These are phyloP conservation scores for Drymodes brunneopygia DNA, from an alignment of 2,113 vertebrate genomes.

Conservation along the genomic window DNA sequence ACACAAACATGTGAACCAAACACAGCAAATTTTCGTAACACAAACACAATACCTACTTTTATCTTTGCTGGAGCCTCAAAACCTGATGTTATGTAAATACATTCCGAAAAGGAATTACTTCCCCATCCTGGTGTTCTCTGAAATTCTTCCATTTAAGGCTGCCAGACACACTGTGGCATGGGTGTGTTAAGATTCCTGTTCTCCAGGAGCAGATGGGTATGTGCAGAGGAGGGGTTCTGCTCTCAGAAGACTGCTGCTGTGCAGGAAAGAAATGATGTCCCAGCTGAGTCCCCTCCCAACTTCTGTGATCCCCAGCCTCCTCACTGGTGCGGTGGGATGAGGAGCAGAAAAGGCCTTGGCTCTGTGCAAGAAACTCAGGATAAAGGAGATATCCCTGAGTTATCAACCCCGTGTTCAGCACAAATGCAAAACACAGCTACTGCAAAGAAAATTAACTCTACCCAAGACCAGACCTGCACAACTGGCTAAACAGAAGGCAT, in stretches of 20 bases:
- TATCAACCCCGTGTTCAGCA: neutral
- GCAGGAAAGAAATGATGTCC: neutral
- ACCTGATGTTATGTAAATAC: neutral
- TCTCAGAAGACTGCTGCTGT: neutral
- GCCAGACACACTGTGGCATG: neutral
- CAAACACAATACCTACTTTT: neutral
- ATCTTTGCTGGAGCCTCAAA: neutral
- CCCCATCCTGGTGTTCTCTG: neutral
- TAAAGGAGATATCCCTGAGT: neutral
- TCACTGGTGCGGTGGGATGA: neutral
- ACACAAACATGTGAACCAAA: neutral
- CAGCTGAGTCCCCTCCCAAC: fast-evolving
- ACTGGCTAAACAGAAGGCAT: neutral
- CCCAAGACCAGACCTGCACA: neutral
- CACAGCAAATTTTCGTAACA: neutral
- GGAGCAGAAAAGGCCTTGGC: neutral
- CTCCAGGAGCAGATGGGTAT: neutral
- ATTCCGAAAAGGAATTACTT: neutral
- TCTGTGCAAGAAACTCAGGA: neutral
- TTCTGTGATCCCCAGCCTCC: neutral
- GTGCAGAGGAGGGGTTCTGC: neutral
- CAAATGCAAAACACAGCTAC: neutral
- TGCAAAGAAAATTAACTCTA: neutral
- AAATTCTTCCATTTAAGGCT: neutral
- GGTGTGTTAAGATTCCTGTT: neutral